Conservation (phyloP, 2,113 vertebrate species). For the Ageneiosus marmoratus region DNA sequence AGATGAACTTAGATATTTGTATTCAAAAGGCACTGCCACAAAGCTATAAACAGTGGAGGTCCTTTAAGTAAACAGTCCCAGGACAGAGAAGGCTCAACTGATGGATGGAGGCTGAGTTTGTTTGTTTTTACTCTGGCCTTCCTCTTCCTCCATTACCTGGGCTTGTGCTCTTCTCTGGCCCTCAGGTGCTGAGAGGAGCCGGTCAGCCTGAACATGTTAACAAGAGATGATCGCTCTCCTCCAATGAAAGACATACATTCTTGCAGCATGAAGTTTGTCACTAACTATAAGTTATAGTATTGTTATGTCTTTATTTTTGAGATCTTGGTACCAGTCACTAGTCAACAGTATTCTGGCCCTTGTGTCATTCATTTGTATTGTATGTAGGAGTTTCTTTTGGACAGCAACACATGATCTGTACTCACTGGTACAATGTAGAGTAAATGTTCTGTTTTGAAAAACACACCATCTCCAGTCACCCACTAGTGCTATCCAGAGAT, state of each 20-base stretch:
- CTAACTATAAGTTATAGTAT: not conserved
- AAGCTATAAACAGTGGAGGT: constrained; percentile 16
- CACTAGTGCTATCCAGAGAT: not conserved
- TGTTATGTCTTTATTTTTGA: not conserved
- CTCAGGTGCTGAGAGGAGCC: constrained; percentile 68
- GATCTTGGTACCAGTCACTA: not conserved
- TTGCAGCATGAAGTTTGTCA: constrained; percentile 14
- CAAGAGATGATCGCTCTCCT: constrained; percentile 63
- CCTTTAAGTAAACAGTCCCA: constrained; percentile 36
- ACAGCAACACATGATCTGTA: not conserved
- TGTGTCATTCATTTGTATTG: not conserved
- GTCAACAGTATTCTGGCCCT: not conserved
- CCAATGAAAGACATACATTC: constrained; percentile 67
- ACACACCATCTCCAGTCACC: not conserved
- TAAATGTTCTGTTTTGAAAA: not conserved
- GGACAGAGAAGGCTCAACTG: constrained; percentile 52
- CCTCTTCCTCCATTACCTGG: constrained; percentile 56
- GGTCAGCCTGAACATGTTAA: constrained; percentile 78
- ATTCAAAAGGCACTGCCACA: constrained; percentile 31
- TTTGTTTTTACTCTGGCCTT: constrained; percentile 71
- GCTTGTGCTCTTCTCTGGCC: constrained; percentile 37
- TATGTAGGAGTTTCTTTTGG: not conserved
- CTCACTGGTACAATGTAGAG: not conserved
- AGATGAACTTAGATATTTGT: constrained; percentile 22
- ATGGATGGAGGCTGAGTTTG: constrained; percentile 61